A percentile compares a stretch with the other conserved stretches of the same genome.
phyloP scores from a whole-genome alignment of 2,797 vertebrate genomes.

The Morelia viridis region DNA sequence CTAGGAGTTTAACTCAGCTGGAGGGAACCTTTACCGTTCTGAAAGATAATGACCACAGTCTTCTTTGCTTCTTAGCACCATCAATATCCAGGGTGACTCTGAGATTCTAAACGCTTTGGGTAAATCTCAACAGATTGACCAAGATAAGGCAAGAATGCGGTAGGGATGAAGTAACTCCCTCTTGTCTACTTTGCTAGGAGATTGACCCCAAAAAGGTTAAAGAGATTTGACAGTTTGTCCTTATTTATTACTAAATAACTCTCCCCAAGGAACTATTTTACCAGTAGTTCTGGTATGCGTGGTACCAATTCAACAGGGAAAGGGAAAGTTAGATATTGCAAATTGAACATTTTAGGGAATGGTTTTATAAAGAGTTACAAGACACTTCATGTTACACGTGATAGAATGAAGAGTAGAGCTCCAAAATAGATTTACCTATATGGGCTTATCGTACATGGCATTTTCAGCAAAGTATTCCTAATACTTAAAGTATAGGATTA shows the following conservation, averaged over 20 bases:
- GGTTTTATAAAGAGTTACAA: slow-evolving; percentile 30
- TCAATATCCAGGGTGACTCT: not conserved
- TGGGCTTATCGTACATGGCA: not conserved
- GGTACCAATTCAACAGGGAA: not conserved
- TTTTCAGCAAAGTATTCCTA: not conserved
- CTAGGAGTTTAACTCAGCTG: too few relatives aligned
- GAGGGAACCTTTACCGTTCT: not conserved
- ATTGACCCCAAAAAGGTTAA: not conserved
- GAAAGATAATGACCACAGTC: not conserved
- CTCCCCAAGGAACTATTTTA: not conserved
- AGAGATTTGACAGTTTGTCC: not conserved
- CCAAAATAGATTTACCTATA: slow-evolving; percentile 9
- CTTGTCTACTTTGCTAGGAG: not conserved
- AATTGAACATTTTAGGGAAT: slow-evolving; percentile 14
- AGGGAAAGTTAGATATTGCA: not conserved
- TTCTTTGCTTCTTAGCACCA: not conserved
- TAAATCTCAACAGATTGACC: not conserved
- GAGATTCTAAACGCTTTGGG: not conserved
- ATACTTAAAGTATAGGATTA: not conserved
- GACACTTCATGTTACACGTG: slow-evolving; percentile 27
- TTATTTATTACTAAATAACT: not conserved
- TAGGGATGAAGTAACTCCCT: not conserved
- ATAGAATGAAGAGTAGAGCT: slow-evolving; percentile 7
- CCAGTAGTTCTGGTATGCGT: not conserved
- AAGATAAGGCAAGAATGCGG: not conserved